These are phyloP conservation scores for Dryobota labecula DNA, from an alignment of 2,888 invertebrate species.

Conservation along the genomic window DNA sequence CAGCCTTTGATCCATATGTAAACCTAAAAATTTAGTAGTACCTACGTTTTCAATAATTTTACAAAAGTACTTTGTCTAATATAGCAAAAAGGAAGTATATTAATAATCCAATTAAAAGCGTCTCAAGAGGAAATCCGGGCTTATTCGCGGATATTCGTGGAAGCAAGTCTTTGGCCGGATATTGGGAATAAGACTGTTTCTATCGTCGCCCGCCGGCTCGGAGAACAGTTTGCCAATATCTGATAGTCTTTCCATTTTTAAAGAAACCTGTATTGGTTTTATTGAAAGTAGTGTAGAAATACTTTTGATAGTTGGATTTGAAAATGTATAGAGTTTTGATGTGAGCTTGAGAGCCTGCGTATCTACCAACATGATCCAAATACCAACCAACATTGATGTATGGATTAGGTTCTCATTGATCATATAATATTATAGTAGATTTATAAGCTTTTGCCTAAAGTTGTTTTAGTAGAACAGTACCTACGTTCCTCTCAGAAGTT, in stretches of 20 bases:
- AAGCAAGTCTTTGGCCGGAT: conserved; percentile 45
- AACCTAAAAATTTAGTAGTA: no score
- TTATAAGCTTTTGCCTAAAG: neutral
- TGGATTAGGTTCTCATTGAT: neutral
- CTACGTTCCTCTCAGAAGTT: no score
- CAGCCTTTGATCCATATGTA: no score
- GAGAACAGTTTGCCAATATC: conserved; percentile 12
- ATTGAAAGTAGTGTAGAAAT: neutral
- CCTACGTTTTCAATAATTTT: no score
- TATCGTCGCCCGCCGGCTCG: neutral
- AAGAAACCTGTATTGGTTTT: conserved; percentile 13
- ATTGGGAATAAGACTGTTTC: conserved; percentile 38
- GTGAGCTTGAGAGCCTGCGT: neutral
- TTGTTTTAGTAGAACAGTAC: neutral
- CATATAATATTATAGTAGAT: neutral
- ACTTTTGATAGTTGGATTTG: neutral
- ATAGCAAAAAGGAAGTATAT: neutral
- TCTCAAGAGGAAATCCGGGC: conserved; percentile 1
- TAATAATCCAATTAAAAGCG: conserved; percentile 34
- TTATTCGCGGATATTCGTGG: conserved; percentile 26
- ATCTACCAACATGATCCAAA: neutral
- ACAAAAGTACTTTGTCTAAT: no score
- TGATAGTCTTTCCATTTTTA: conserved; percentile 23
- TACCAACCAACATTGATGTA: neutral
- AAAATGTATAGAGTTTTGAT: neutral